These are phyloP conservation scores for Abramis brama DNA, from an alignment of 2,113 vertebrate genomes.

Conservation along the genomic window DNA sequence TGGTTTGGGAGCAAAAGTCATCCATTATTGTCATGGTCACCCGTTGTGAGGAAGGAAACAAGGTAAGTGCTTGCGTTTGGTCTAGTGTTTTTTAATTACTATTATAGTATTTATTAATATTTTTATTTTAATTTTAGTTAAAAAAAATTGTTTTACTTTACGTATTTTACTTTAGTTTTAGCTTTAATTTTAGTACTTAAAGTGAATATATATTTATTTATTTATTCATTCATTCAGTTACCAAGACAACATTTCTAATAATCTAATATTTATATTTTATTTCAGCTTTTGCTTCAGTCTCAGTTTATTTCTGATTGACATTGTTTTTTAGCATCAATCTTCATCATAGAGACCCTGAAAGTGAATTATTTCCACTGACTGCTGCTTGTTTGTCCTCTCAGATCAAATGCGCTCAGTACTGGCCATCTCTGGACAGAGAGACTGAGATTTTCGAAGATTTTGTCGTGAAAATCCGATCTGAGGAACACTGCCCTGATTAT, in stretches of 20 bases:
- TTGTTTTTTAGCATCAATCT: no score
- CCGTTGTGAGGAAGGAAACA: conserved; percentile 93
- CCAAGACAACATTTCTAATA: no score
- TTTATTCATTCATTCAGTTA: no score
- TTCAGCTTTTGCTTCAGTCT: no score
- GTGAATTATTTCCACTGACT: neutral
- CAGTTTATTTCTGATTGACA: no score
- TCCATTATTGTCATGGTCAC: conserved; percentile 98
- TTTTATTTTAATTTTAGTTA: neutral
- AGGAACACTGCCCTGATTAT: conserved; percentile 88
- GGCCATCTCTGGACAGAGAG: conserved; percentile 82
- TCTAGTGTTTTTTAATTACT: neutral
- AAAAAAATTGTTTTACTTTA: neutral
- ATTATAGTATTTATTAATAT: conserved; percentile 9
- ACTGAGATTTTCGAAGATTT: conserved; percentile 83
- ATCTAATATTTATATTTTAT: no score
- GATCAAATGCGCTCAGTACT: conserved; percentile 95
- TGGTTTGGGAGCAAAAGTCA: conserved; percentile 97
- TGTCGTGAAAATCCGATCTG: conserved; percentile 81
- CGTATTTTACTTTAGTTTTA: no score
- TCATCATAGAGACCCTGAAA: no score
- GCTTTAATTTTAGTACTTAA: no score
- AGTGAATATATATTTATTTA: no score
- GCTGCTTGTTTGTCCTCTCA: conserved; percentile 60
- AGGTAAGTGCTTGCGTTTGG: conserved; percentile 72